Base-by-base conservation (phyloP, 2,888 invertebrate species). In the Brachylomia viminalis region DNA sequence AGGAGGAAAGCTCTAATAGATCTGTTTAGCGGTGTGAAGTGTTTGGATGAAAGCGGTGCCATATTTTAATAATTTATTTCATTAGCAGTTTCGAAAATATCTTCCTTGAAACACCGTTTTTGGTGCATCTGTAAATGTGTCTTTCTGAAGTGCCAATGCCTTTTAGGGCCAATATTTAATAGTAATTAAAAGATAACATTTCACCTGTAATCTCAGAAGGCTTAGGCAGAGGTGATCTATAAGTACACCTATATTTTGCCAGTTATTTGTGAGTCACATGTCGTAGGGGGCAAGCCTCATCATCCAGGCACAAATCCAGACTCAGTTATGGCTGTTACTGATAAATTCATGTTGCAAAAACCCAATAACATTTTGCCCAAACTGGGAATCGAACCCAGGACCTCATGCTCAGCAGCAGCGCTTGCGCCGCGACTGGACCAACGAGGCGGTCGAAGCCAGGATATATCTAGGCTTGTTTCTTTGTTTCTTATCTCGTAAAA, bases 11-110 rank as follows among this genome's bases (percentile, higher is more conserved):
- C 45, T 73, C 67, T 81, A 83, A 83, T 45, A 42, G 59, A 54
- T 65, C 72, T 84, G 64, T 73, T 81, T 84, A 80, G 80, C 80
- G 38, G 67, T 10, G 47, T 1, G 3, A 69, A 59, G 64, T 64
- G 66, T 64, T 23, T 15, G 8, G 33, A 75, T 38, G 75, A 81
- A 84, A 83, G 77, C 71, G 73, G 42, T 73, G 11, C 20, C 33
- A 13, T 70, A 45, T 76, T 49, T 61, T 56, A 54, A 65, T 61
- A n/a, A 61, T 69, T 61, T 33, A 65, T 56, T 42, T 68, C n/a
- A 27, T 72, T 33, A 42, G 15, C 52, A 45, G 20, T n/a, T 13
- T n/a, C n/a, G 6, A 10, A 65, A 54, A 64, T 49, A 11, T 67
- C n/a, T 75, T 49, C 3, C 15, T 64, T 56, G 30, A 38, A 23